Evolutionary conservation across 2,113 vertebrate species (phyloP), one percentile per base, ranked within the genome.

Genomic region (Trochalopteron elliotii): DNA sequence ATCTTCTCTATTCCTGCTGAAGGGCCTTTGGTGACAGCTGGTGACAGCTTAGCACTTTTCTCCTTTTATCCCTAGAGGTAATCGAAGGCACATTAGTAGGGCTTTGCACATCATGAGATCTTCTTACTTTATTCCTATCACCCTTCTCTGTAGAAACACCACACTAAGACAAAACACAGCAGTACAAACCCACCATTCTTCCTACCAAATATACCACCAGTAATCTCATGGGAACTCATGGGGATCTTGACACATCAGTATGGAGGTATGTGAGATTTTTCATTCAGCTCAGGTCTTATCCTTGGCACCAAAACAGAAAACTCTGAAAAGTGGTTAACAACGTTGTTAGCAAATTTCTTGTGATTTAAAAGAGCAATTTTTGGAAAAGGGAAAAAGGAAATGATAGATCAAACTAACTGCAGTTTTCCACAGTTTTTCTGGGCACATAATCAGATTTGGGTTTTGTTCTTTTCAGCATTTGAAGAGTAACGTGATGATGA

Each of bases 401-500:
- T 0, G 1, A 69, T 49, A 75, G 39, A 81, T 63, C 60, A 88
- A 89, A 87, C 44, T 44, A 74, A 45, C 40, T 80, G 67, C 57
- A 80, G 70, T 22, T 12, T 83, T 93, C 55, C 63, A 90, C 59
- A 72, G 19, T 77, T 88, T 90, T 93, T 87, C 75, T 70, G 67
- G 85, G 88, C 82, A 93, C 57, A 24, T 33, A 80, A 87, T 90
- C 53, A 90, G 71, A 65, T 80, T n/a, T 68, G 37, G 13, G 77
- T 31, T 96, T 96, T 95, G 64, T 42, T 94, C 79, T 87, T 93
- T 71, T 94, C 13, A 80, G 45, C 19, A 16, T 67, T 83, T 42
- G 50, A 77, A 92, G 31, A 65, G 16, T 28, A 93, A 84, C 1
- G 12, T 7, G 35, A 44, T 22, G 63, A 50, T 85, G 83, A 95